These are phyloP conservation scores for Cichladusa arquata DNA, from an alignment of 2,113 vertebrate genomes.

Conservation along the genomic window DNA sequence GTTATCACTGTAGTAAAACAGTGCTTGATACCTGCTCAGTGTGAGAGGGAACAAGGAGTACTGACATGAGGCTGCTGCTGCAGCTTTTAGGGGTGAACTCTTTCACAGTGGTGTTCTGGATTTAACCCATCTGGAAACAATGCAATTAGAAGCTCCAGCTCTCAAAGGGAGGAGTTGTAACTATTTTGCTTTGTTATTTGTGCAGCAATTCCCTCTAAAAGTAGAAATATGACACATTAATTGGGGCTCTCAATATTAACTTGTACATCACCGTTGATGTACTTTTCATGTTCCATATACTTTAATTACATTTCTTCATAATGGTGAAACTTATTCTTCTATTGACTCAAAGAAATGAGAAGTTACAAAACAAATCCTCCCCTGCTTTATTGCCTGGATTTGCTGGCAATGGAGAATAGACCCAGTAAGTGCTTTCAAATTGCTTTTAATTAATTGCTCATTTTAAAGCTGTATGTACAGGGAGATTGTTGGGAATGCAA, in stretches of 20 bases:
- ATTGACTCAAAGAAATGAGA: background rate
- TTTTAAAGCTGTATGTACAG: conserved; percentile 14
- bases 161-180: background rate
- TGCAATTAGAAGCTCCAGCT: background rate
- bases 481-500: conserved; percentile 47
- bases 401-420: background rate
- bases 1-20: background rate
- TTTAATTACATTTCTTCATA: background rate
- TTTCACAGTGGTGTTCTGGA: background rate
- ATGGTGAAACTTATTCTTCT: background rate
- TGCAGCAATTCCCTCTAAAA: background rate
- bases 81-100: background rate
- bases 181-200: background rate
- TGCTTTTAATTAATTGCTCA: conserved; percentile 59
- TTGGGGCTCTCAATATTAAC: background rate
- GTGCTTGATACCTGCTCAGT: background rate
- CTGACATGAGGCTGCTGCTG: background rate
- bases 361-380: background rate
- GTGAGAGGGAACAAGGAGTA: background rate
- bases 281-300: background rate
- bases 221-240: background rate
- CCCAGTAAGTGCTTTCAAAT: conserved; percentile 36
- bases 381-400: background rate
- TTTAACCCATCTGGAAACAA: background rate
- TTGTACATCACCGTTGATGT: background rate